These are phyloP conservation scores for Lagocephalus sceleratus DNA, from an alignment of 2,797 vertebrate species.

Conservation along the genomic window DNA sequence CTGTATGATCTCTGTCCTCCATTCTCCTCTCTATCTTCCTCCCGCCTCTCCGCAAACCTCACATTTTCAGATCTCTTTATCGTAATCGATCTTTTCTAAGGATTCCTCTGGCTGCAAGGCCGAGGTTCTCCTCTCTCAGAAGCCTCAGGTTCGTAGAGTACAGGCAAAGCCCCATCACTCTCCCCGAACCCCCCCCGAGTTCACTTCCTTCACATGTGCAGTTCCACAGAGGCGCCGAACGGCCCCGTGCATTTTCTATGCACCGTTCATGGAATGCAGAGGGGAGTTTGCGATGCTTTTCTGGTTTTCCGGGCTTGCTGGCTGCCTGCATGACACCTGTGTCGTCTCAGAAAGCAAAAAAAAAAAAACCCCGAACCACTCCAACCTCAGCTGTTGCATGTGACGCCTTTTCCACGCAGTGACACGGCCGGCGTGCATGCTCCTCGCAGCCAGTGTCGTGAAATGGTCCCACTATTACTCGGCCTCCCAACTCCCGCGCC, in stretches of 20 bases:
- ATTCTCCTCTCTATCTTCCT: constrained; percentile 66
- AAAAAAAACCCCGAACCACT: constrained; percentile 14
- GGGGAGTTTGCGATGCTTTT: constrained; percentile 14
- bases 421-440: constrained; percentile 57
- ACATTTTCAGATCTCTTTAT: constrained; percentile 87
- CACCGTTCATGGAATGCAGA: constrained; percentile 33
- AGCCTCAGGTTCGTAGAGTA: constrained; percentile 92
- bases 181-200: constrained; percentile 21
- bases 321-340: constrained; percentile 51
- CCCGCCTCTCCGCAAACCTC: constrained; percentile 57
- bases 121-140: constrained; percentile 97
- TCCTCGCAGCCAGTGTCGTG: constrained; percentile 46
- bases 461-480: constrained; percentile 44
- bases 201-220: constrained; percentile 33
- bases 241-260: constrained; percentile 15
- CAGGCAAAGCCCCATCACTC: constrained; percentile 46
- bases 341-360: constrained; percentile 23
- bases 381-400: constrained; percentile 58
- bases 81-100: constrained; percentile 96
- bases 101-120: constrained; percentile 91
- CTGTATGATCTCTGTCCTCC: constrained; percentile 59
- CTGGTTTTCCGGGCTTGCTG: not conserved
- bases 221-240: constrained; percentile 20
- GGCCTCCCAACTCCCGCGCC: constrained; percentile 44
- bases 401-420: constrained; percentile 16